Evolutionary conservation across 2,888 invertebrate genomes (phyloP).

Genomic region (Drosophila differens): DNA sequence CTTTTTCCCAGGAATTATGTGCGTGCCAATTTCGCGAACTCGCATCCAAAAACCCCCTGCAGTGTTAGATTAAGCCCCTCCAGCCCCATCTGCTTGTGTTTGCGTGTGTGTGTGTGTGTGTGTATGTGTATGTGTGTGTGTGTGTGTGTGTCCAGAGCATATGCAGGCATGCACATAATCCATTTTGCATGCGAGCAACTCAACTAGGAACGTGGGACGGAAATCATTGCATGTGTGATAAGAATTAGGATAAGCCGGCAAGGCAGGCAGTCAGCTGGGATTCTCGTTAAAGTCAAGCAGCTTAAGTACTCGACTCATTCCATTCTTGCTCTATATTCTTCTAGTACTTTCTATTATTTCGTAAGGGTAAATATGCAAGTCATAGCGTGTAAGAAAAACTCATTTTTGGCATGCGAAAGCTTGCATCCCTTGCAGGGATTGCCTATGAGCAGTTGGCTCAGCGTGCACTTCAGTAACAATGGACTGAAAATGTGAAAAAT

Average conservation of each 20-base stretch:
- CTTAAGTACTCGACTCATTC: constrained; percentile 44
- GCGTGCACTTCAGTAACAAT: neutral
- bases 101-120: neutral
- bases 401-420: constrained; percentile 45
- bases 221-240: constrained; percentile 63
- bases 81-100: neutral
- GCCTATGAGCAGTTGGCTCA: constrained; percentile 3
- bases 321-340: neutral
- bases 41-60: constrained; percentile 25
- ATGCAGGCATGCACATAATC: constrained; percentile 68
- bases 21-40: constrained; percentile 61
- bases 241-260: constrained; percentile 61
- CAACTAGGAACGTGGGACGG: constrained; percentile 33
- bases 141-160: constrained; percentile 31
- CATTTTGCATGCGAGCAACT: constrained; percentile 74
- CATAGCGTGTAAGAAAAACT: constrained; percentile 20
- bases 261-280: constrained; percentile 41
- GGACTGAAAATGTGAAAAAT: neutral
- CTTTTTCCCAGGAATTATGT: constrained; percentile 65
- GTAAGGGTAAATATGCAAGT: constrained; percentile 37
- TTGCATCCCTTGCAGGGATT: constrained; percentile 44
- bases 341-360: neutral
- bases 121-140: neutral
- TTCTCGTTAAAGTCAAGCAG: constrained; percentile 51
- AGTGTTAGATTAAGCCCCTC: constrained; percentile 38